A percentile compares a stretch with the other conserved stretches of the same genome.
Conservation (phyloP, 2,797 vertebrate species). For the Sebastes wilsoni region DNA sequence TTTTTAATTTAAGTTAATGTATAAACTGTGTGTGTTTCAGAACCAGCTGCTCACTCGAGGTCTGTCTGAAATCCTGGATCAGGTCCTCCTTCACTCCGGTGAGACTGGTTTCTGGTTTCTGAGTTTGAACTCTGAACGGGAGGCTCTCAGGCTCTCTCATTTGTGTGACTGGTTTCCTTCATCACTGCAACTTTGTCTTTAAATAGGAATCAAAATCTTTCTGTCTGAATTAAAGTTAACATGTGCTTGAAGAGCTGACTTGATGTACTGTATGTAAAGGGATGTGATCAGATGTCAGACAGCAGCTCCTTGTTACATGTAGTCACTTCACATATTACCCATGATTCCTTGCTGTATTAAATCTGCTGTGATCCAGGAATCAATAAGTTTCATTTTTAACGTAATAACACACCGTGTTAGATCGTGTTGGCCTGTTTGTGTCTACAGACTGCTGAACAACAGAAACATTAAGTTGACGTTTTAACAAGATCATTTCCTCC, state of each 20-base stretch:
- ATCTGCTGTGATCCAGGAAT: too few species aligned
- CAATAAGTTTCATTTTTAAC: neutral
- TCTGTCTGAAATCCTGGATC: constrained; percentile 89
- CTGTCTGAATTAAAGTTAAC: neutral
- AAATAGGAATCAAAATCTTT: neutral
- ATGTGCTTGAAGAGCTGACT: neutral
- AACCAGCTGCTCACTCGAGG: constrained; percentile 94
- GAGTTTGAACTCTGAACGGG: too few species aligned
- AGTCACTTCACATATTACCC: too few species aligned
- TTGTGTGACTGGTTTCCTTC: too few species aligned
- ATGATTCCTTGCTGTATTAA: neutral
- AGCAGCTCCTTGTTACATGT: too few species aligned
- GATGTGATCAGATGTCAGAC: neutral
- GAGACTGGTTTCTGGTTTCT: constrained; percentile 31
- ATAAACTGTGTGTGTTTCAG: constrained; percentile 72
- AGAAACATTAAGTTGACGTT: neutral
- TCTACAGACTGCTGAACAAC: neutral
- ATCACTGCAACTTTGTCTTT: neutral
- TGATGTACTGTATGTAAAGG: neutral
- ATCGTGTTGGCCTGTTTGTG: neutral
- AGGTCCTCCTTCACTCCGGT: constrained; percentile 84
- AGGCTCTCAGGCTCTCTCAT: too few species aligned
- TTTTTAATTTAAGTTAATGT: neutral
- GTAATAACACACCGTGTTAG: neutral
- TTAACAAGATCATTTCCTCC: neutral